Base-by-base conservation (phyloP, 2,113 vertebrate species). In the Sinocyclocheilus maitianheensis region DNA sequence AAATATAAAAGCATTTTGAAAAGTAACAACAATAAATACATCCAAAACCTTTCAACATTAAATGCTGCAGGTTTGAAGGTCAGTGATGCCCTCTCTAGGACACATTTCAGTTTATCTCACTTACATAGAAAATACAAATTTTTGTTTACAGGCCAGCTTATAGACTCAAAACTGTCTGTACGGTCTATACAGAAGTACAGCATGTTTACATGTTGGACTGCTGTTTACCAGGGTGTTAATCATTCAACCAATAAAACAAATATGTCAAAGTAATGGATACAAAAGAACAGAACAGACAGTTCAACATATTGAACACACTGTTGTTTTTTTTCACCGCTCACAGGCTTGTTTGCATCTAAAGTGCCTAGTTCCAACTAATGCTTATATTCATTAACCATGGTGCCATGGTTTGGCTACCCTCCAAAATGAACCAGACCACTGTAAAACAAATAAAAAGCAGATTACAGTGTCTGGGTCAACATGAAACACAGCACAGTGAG, bases 381-480 rank as follows among this genome's bases (percentile, higher is more conserved):
- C 24, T n/a, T 62, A 6, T 40, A 43, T 22, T 37, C 53, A 11
- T 22, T 62, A 24, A 79, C 13, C 43, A 46, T 43, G 22, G 11
- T 43, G 40, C 13, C 9, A 46, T 62, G 37, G 11, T 43, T 48
- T 63, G 43, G 13, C 13, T 24, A 60, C n/a, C 12, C 40, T 40
- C 14, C 13, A 14, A 65, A 81, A 24, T 76, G 12, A 46, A 48
- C 6, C 60, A 81, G 16, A 60, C 37, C 16, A 48, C n/a, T 65
- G 79, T 20, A 81, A 77, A 55, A 26, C 26, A 37, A 71, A 74
- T 8, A 60, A 69, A 55, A 84, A 7, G 71, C 58, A 11, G 9
- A 48, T 43, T 12, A 75, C 60, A 86, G 78, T 58, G 82, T 67
- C 81, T 71, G 72, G 24, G 58, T 67, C 79, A 46, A 81, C 37